These are phyloP conservation scores for Drosophila punjabiensis DNA, from an alignment of 1,140 invertebrate species.

Conservation along the genomic window DNA sequence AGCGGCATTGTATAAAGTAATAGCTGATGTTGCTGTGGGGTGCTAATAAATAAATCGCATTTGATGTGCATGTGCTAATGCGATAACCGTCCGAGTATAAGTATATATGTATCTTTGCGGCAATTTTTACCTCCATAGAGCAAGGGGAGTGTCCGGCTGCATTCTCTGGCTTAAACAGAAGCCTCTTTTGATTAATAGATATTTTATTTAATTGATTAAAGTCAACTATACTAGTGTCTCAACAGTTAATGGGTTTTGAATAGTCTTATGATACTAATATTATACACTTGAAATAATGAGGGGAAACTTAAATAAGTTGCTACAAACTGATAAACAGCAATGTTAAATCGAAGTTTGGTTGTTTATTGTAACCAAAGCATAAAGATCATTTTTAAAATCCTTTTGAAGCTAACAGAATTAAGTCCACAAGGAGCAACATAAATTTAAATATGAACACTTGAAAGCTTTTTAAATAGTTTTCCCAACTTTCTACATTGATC, in stretches of 20 bases:
- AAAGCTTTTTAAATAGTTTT: too few relatives aligned
- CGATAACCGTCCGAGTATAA: constrained; percentile 33
- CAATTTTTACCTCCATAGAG: neutral
- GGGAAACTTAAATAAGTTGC: fast-evolving
- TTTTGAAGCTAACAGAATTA: too few relatives aligned
- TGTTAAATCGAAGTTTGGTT: neutral
- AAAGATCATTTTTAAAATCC: too few relatives aligned
- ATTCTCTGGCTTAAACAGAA: neutral
- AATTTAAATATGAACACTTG: too few relatives aligned
- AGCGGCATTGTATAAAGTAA: constrained; percentile 72
- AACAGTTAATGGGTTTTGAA: neutral
- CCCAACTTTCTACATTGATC: too few relatives aligned
- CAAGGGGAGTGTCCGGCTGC: neutral
- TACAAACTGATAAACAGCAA: neutral
- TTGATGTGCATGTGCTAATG: constrained; percentile 48
- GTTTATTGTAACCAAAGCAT: neutral
- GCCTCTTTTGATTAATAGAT: constrained; percentile 25
- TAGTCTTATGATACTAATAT: neutral
- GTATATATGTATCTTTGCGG: neutral
- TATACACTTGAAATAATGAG: neutral
- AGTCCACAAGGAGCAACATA: too few relatives aligned
- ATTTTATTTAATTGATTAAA: constrained; percentile 22
- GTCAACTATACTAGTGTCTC: neutral
- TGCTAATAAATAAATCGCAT: constrained; percentile 82
- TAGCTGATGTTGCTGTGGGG: constrained; percentile 62